Evolutionary conservation across 2,888 invertebrate species (phyloP), one percentile per base, ranked within the genome.

Genomic region (Eupithecia abbreviata): DNA sequence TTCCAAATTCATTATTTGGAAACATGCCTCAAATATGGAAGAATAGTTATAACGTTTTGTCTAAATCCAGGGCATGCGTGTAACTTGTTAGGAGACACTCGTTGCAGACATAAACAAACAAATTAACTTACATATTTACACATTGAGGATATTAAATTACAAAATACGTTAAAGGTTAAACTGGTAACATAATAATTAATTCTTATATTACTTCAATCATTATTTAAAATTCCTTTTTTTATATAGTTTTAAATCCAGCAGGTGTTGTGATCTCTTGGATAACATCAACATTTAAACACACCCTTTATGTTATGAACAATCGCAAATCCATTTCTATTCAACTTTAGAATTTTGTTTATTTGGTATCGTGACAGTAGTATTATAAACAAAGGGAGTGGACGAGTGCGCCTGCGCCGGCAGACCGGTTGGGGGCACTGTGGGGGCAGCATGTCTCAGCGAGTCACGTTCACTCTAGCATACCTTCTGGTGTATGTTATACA

Each of bases 291-390:
- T 12, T 47, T 47, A 5, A 55, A 55, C 55, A 55, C 7, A 55
- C 6, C 55, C 55, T 55, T 55, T n/a, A n/a, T 55, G n/a, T 55
- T n/a, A 55, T 55, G 58, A 58, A 58, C 58, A 58, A 58, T 58
- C n/a, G 58, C 18, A 58, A 58, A 9, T 18, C 9, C 18, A 58
- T 18, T 58, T 58, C 18, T 18, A 58, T 58, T 58, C 3, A 0
- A 58, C 18, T 58, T 18, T 58, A 9, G 10, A 10, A 58, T 3
- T 58, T 18, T 58, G 58, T 58, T 58, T 58, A 18, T 10, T 18
- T 10, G 18, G 10, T 18, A 58, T 58, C n/a, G 18, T 9, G 3
- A 18, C 18, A 58, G 18, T 18, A 3, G 7, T 9, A 10, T 1
- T 18, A 18, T 58, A 58, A 18, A 58, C 58, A 58, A 18, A 10